Conservation (phyloP, 2,113 vertebrate genomes). For the Picathartes gymnocephalus region DNA sequence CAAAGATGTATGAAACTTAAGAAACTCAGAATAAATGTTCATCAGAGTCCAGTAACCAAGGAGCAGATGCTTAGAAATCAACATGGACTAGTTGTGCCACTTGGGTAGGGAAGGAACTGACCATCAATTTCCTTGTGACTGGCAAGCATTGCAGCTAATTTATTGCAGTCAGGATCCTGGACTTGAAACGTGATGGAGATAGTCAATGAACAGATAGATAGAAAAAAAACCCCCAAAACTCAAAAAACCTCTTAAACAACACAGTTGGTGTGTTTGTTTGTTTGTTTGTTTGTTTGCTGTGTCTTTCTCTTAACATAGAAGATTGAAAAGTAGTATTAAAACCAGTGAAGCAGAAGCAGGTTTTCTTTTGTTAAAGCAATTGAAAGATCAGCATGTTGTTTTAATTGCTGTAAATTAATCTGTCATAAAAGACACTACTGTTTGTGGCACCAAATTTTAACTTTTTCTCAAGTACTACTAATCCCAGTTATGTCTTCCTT, state of each 20-base stretch:
- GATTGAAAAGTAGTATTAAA: background rate
- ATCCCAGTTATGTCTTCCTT: background rate
- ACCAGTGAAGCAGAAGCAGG: background rate
- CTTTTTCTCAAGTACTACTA: background rate
- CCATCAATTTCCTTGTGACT: background rate
- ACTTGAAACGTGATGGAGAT: background rate
- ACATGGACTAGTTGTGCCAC: background rate
- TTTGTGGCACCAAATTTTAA: background rate
- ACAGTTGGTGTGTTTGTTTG: no score
- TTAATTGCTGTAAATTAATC: background rate
- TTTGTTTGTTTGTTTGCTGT: no score
- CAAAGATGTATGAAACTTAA: background rate
- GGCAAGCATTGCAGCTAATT: background rate
- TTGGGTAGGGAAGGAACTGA: background rate
- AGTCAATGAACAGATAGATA: background rate
- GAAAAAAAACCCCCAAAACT: background rate
- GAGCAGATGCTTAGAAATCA: background rate
- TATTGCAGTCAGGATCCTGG: background rate
- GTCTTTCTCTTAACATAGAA: background rate
- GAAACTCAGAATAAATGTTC: background rate
- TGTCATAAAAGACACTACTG: background rate
- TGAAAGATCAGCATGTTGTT: background rate
- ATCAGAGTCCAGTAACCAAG: background rate
- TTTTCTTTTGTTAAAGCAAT: background rate
- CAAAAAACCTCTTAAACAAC: background rate